Evolutionary conservation across 2,888 invertebrate genomes (phyloP), one percentile per base, ranked within the genome.

Genomic region (Leucophora obtusa): DNA sequence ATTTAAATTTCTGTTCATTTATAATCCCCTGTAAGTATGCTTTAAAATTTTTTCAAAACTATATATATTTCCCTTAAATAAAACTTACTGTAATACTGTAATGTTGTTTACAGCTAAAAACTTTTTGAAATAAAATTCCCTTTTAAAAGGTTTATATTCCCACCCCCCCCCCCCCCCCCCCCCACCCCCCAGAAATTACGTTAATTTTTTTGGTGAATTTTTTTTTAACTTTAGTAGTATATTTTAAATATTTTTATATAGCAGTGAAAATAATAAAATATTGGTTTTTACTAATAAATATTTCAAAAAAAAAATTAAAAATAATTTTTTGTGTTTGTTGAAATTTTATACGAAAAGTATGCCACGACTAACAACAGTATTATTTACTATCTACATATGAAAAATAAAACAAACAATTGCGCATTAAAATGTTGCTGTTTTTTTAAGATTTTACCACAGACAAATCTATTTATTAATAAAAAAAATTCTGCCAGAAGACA

Each of bases 381-480:
- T n/a, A 47, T 47, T 47, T 47, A 47, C 43, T 47, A 47, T n/a
- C 43, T 47, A n/a, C 43, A 47, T 6, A 47, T n/a, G 15, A 6
- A n/a, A 4, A 47, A n/a, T n/a, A 47, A 47, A 47, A n/a, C n/a
- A 47, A 47, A n/a, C 3, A 11, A 14, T n/a, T n/a, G 9, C 33
- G n/a, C 47, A 58, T 47, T 62, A 24, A 53, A 15, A n/a, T 6
- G 6, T 6, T 28, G 28, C 28, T 28, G 28, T 3, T 28, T 28
- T 28, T 28, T 28, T 6, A 28, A 7, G 28, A 28, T 56, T 56
- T 72, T 71, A 28, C 9, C 1, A 6, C 17, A 9, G 66, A 71
- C 75, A 75, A 71, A 80, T 72, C 66, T 69, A 63, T 81, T 77
- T 73, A 73, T 77, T 56, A 73, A 73, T 68, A 68, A 47, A 74